Evolutionary conservation across 2,888 invertebrate species (phyloP), one percentile per base, ranked within the genome.

Genomic region (Acleris laterana): DNA sequence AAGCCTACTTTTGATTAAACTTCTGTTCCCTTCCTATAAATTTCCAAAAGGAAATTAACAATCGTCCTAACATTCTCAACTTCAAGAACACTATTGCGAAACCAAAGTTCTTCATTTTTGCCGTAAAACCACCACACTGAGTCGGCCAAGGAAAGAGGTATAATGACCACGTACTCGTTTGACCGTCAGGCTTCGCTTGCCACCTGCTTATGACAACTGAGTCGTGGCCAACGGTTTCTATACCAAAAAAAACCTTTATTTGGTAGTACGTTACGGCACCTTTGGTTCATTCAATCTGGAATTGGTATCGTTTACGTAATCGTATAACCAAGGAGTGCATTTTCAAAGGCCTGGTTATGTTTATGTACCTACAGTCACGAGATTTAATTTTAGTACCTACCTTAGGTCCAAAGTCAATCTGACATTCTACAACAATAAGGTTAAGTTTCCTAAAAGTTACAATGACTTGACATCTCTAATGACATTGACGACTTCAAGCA

Each of bases 141-240:
- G 65, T 79, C 73, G 82, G 80, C 79, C 84, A 84, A 83, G 83
- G 81, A 77, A 77, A 81, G 68, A 52, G 25, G 61, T 53, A 63
- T 62, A 78, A 75, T 75, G 75, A 72, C 68, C 66, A 62, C 69
- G 73, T 78, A 78, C 79, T 78, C 78, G 74, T 70, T 77, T 77
- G 74, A 70, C 69, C 61, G 71, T 74, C 79, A 83, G 82, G 85
- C 81, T 79, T 79, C 59, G 66, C 57, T 74, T 71, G 62, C 71
- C 49, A 38, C 49, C 56, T 51, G 25, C 48, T 68, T 62, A 62
- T 68, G 59, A 46, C 59, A 67, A 69, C 57, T 68, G 64, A 68
- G 62, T 65, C 72, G 72, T 68, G 69, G 67, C 70, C 68, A 68
- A 70, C 57, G 55, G 51, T 62, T 62, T 68, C 60, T 62, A 49